Evolutionary conservation across 2,113 vertebrate species (phyloP).

Genomic region (Psilopsiagon aymara): DNA sequence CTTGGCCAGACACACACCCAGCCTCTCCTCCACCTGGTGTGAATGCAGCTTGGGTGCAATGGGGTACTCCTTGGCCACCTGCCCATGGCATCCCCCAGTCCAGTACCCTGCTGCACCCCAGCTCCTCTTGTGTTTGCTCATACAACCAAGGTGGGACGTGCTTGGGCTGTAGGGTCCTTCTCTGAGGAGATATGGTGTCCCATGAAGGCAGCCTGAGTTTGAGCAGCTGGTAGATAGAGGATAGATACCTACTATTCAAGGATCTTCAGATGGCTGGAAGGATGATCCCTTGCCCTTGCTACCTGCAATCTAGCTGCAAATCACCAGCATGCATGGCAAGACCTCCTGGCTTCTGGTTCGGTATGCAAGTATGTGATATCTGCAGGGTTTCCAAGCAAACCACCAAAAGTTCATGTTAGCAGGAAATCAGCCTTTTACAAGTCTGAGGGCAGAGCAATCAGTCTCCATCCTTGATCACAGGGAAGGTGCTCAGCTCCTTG

Average conservation of each 20-base stretch:
- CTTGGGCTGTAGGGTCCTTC: not conserved
- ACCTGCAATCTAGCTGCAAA: not conserved
- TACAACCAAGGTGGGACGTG: not conserved
- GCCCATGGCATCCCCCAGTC: not conserved
- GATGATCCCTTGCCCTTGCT: not conserved
- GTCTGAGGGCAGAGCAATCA: not conserved
- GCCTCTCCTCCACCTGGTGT: slow-evolving; percentile 49
- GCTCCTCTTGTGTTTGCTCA: not conserved
- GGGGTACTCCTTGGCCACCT: not conserved
- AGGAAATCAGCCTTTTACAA: not conserved
- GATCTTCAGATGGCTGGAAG: not conserved
- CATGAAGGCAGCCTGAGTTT: not conserved
- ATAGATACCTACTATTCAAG: not conserved
- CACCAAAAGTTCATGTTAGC: not conserved
- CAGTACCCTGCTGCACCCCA: not conserved
- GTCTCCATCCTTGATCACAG: not conserved
- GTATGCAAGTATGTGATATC: not conserved
- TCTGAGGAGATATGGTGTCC: not conserved
- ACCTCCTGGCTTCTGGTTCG: not conserved
- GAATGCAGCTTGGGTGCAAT: not conserved
- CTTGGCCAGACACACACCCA: slow-evolving; percentile 61
- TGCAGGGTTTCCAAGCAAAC: not conserved
- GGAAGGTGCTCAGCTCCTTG: not conserved
- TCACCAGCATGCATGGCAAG: not conserved
- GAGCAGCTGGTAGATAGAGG: not conserved